A percentile compares a stretch with the other conserved stretches of the same genome.
These are phyloP conservation scores for Drosophila incognita DNA, from an alignment of 2,888 invertebrate species.

Conservation along the genomic window DNA sequence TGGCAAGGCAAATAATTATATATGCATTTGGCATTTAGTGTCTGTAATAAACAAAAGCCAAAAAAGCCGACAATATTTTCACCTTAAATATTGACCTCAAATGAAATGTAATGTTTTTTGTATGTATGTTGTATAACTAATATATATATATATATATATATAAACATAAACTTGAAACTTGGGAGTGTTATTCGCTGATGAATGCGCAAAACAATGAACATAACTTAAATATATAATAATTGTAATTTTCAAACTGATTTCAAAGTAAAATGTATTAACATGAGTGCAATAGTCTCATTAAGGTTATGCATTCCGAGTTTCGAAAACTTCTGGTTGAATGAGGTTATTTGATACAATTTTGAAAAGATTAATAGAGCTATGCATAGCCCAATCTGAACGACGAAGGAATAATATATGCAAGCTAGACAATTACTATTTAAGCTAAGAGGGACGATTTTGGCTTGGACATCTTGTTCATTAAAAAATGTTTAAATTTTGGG, in stretches of 20 bases:
- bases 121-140: not conserved
- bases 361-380: not conserved
- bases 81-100: slow-evolving; percentile 52
- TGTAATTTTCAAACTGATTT: not conserved
- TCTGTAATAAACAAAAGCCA: slow-evolving; percentile 21
- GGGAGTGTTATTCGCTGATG: slow-evolving; percentile 1
- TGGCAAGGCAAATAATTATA: slow-evolving; percentile 51
- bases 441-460: too few relatives aligned
- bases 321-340: not conserved
- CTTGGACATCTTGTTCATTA: too few relatives aligned
- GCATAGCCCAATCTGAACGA: not conserved
- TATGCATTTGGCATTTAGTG: slow-evolving; percentile 54
- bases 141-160: slow-evolving; percentile 1
- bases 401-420: not conserved
- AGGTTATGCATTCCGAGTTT: not conserved
- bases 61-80: slow-evolving; percentile 42
- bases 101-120: slow-evolving; percentile 1
- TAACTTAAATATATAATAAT: not conserved
- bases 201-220: slow-evolving; percentile 8
- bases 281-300: not conserved
- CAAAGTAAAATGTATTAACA: not conserved
- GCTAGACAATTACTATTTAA: not conserved
- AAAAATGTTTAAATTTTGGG: not conserved
- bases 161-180: slow-evolving; percentile 9
- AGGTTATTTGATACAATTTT: not conserved